Evolutionary conservation across 2,888 invertebrate species (phyloP).

Genomic region (Lucinisca nassula): DNA sequence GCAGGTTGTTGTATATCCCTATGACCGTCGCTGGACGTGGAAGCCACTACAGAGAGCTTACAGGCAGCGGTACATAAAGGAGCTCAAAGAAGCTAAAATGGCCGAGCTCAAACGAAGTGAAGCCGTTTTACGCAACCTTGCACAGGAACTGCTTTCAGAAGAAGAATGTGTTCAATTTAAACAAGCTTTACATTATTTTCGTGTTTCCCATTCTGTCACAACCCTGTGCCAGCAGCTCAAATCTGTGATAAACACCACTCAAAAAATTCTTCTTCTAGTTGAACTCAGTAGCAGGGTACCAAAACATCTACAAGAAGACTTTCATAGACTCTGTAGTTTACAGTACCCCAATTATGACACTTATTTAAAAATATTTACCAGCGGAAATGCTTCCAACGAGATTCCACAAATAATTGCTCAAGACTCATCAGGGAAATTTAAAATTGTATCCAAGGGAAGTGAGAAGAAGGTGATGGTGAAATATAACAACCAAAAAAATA

Average conservation of each 20-base stretch:
- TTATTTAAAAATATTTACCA: constrained; percentile 76
- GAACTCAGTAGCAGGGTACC: constrained; percentile 79
- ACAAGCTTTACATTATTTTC: constrained; percentile 80
- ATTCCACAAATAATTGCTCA: constrained; percentile 77
- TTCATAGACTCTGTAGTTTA: constrained; percentile 79
- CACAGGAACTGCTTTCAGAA: constrained; percentile 75
- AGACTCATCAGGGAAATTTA: constrained; percentile 78
- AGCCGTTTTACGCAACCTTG: constrained; percentile 76
- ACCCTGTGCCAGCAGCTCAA: constrained; percentile 78
- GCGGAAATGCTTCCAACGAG: constrained; percentile 70
- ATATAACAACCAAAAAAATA: constrained; percentile 68
- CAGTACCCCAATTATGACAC: constrained; percentile 80
- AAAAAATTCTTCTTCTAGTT: constrained; percentile 79
- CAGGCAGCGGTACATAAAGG: constrained; percentile 25
- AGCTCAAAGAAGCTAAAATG: constrained; percentile 41
- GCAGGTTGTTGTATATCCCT: constrained; percentile 69
- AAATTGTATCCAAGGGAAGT: constrained; percentile 77
- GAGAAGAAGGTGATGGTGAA: constrained; percentile 73
- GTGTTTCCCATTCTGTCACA: constrained; percentile 77
- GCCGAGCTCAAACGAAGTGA: constrained; percentile 70
- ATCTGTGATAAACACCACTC: constrained; percentile 77
- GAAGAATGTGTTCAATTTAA: constrained; percentile 77
- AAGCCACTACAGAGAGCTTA: constrained; percentile 70
- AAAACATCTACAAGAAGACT: constrained; percentile 76
- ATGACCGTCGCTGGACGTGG: constrained; percentile 73